These are phyloP conservation scores for Cataglyphis hispanica DNA, from an alignment of 1,140 invertebrate species.

Conservation along the genomic window DNA sequence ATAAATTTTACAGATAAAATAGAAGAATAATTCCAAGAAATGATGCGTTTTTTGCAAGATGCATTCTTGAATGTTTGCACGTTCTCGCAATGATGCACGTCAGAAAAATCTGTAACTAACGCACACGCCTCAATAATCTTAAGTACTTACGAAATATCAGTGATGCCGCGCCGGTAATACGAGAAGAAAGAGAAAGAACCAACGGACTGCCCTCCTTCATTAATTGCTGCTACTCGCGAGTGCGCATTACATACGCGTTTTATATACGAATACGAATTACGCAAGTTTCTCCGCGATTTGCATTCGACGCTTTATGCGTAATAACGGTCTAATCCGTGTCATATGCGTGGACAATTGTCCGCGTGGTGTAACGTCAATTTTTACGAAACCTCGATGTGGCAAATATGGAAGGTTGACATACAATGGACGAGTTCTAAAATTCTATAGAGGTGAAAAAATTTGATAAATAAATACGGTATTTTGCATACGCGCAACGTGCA, in stretches of 20 bases:
- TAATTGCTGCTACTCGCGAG: conserved; percentile 71
- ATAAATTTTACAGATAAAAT: conserved; percentile 34
- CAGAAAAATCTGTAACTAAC: conserved; percentile 25
- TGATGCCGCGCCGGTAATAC: conserved; percentile 20
- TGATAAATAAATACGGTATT: background rate
- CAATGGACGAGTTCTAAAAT: background rate
- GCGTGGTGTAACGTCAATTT: conserved; percentile 16
- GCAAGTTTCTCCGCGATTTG: conserved; percentile 66
- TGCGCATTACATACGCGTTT: conserved; percentile 71
- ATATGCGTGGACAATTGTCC: conserved; percentile 31
- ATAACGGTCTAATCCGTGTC: conserved; percentile 37
- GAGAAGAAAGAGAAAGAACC: conserved; percentile 45
- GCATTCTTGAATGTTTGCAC: conserved; percentile 16
- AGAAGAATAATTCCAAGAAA: background rate
- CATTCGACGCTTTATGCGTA: conserved; percentile 69
- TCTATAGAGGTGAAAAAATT: conserved; percentile 15
- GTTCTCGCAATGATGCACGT: background rate
- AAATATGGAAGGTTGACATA: conserved; percentile 9
- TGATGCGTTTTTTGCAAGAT: background rate
- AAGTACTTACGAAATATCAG: conserved; percentile 65
- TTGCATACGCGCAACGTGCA: conserved; percentile 5
- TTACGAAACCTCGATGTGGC: conserved; percentile 35
- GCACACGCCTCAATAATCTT: conserved; percentile 36
- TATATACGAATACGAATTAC: conserved; percentile 69
- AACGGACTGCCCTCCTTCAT: conserved; percentile 15